Conservation (phyloP, 2,888 invertebrate genomes). For the Tachystola acroxantha region DNA sequence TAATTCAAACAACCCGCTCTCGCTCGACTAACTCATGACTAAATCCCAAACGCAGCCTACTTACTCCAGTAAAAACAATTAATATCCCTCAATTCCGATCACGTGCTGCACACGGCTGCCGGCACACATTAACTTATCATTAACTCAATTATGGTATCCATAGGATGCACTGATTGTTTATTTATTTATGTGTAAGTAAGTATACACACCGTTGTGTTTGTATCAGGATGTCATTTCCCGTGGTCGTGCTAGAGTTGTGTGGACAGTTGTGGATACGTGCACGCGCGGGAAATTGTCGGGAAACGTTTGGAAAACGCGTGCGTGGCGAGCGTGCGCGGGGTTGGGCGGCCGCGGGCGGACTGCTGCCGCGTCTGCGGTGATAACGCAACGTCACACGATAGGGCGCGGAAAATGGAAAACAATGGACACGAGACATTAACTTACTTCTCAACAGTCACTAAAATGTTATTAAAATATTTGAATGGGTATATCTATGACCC, state of each 20-base stretch:
- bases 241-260: slow-evolving; percentile 26
- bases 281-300: slow-evolving; percentile 48
- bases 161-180: slow-evolving; percentile 31
- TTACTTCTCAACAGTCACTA: too few relatives aligned
- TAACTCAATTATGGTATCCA: slow-evolving; percentile 43
- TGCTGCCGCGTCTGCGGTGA: slow-evolving; percentile 52
- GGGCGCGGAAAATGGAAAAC: slow-evolving; percentile 62
- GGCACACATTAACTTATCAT: slow-evolving; percentile 60
- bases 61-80: slow-evolving; percentile 60
- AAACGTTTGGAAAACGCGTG: slow-evolving; percentile 36
- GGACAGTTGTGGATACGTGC: slow-evolving; percentile 30
- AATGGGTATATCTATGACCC: too few relatives aligned
- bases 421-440: slow-evolving; percentile 49
- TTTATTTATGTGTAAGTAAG: too few relatives aligned
- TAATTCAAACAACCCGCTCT: slow-evolving; percentile 29
- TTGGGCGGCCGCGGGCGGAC: slow-evolving; percentile 48
- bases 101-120: slow-evolving; percentile 50
- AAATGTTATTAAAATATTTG: too few relatives aligned
- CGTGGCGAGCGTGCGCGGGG: slow-evolving; percentile 46
- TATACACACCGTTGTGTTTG: slow-evolving; percentile 57
- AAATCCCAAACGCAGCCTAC: slow-evolving; percentile 45
- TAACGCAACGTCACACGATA: slow-evolving; percentile 52
- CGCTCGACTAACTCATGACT: slow-evolving; percentile 39
- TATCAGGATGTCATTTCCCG: slow-evolving; percentile 60
- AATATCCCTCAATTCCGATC: slow-evolving; percentile 64